Evolutionary conservation across 2,797 vertebrate genomes (phyloP), one percentile per base, ranked within the genome.

Genomic region (Ctenopoma multispine): DNA sequence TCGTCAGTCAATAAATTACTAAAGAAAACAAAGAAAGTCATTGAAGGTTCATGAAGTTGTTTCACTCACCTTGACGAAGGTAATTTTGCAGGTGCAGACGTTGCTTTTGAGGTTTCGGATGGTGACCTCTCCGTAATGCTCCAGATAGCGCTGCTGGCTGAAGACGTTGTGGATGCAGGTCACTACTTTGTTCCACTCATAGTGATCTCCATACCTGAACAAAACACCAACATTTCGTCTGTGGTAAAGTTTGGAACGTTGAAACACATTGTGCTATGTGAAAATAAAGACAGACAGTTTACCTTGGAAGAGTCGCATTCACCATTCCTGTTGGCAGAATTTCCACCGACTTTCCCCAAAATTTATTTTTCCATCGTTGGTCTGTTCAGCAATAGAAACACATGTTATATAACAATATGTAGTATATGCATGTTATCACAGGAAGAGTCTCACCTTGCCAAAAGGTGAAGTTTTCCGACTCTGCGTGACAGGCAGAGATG

Each of bases 311-410:
- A 72, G 93, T 96, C 44, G 96, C 95, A 0, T 98, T 96, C 76
- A 98, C 96, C 63, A 96, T 97, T 67, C 97, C 97, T 63, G 97
- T 84, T 0, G 97, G 97, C 84, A 97, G 89, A 7, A 99, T 97
- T 92, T 99, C 97, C 83, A 99, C 80, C 0, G 97, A 98, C 66
- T 98, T 99, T 29, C 97, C 97, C 97, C 97, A 99, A 86, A 98
- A 99, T 81, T 97, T 98, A 84, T 99, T 98, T 81, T 98, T 98
- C 97, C 97, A 98, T 59, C 97, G 93, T 90, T 98, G 96, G 84
- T 99, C 97, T 98, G 87, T 71, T 70, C 4, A 70, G 12, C 54
- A 50, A 77, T 1, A 72, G 2, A 81, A 77, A 69, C 0, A 21
- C 15, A 9, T 15, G 23, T 20, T 53, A 7, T 8, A 65, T 58